Base-by-base conservation (phyloP, 2,888 invertebrate genomes). In the Eupithecia dodoneata region DNA sequence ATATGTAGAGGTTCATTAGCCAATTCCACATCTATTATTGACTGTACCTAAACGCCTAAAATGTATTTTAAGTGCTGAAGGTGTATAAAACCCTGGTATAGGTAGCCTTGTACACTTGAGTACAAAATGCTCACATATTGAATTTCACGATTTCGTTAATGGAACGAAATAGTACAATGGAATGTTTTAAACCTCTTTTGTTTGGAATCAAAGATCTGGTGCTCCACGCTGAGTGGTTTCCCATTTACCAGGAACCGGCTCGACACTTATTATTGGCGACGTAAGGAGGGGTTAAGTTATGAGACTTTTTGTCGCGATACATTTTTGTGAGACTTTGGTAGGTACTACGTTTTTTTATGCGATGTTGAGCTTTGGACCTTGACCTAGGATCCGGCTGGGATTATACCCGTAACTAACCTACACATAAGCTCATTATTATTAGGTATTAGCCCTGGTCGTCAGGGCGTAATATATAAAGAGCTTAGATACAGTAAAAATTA, bases 211-310 rank as follows among this genome's bases (percentile, higher is more conserved):
- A 79, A 79, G 79, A 75, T 79, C 47, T 79, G 47, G 49, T 72
- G 55, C 70, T 76, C 67, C 15, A 71, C 59, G 52, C 72, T 63
- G 73, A 82, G 82, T 82, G 82, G 82, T 81, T 82, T 81, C 78
- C 79, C 82, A 81, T 82, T 82, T 81, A 75, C 77, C 78, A 15
- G 75, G 71, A 74, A 75, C 79, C 66, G 52, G 41, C 59, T 70
- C 78, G 74, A 79, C 77, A 74, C 73, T 79, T 72, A 71, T 63
- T 71, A 75, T 73, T 72, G 71, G 74, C 74, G 72, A 74, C n/a
- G 45, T 66, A 71, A 75, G 73, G 75, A 41, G 71, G 44, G 71
- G 70, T 75, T 52, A 13, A 66, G 4, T 0, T 42, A 2, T 2
- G 75, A 66, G 78, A 77, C 70, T 72, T n/a, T 63, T 30, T 12